Conservation (phyloP, 2,888 invertebrate genomes). For the Chymomyza amoena region DNA sequence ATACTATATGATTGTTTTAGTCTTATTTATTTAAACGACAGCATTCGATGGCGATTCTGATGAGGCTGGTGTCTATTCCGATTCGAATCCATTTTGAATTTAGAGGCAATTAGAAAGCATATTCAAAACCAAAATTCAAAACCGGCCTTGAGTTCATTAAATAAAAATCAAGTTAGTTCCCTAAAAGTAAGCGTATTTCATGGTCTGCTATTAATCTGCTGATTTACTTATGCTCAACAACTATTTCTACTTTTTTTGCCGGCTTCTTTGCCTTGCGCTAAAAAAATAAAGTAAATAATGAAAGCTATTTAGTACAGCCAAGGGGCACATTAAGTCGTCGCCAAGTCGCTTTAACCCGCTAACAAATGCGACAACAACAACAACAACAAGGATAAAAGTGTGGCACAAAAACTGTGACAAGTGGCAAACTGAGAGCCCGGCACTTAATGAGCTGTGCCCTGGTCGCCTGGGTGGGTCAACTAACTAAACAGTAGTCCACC, state of each 20-base stretch:
- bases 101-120: too few species aligned
- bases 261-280: constrained; percentile 43
- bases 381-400: not conserved
- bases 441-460: constrained; percentile 62
- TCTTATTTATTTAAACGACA: too few species aligned
- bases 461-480: not conserved
- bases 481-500: not conserved
- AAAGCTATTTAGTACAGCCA: constrained; percentile 68
- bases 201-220: too few species aligned
- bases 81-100: too few species aligned
- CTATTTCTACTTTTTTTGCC: not conserved
- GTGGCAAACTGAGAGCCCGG: constrained; percentile 42
- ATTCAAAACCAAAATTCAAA: too few species aligned
- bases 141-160: too few species aligned
- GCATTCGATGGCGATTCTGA: too few species aligned
- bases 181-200: too few species aligned
- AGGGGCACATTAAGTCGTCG: constrained; percentile 60
- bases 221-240: not conserved
- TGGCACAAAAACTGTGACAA: constrained; percentile 23
- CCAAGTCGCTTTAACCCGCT: constrained; percentile 4
- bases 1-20: too few species aligned
- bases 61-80: too few species aligned
- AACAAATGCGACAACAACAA: not conserved
- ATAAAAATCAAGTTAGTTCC: too few species aligned
- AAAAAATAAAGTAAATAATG: constrained; percentile 65